phyloP scores from a whole-genome alignment of 1,140 invertebrate genomes.

The Pentalonia nigronervosa region DNA sequence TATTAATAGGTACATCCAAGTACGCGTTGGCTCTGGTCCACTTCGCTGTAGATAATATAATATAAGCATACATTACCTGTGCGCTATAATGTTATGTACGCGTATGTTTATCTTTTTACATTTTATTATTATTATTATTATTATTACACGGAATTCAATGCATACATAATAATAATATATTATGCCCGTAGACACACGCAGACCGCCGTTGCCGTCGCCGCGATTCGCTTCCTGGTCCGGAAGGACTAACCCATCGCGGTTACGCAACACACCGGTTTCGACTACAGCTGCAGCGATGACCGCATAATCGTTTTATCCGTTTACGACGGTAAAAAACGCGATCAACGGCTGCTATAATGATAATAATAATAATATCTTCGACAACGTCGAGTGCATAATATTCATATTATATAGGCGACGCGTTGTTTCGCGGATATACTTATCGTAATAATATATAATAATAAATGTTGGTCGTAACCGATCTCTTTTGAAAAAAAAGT shows the following conservation, averaged over 20 bases:
- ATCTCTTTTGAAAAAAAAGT: background rate
- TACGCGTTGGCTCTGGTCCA: background rate
- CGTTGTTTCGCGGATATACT: background rate
- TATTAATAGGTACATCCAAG: background rate
- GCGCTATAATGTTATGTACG: background rate
- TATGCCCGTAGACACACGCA: background rate
- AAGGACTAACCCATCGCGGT: slow-evolving; percentile 35
- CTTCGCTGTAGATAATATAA: background rate
- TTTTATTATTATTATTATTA: background rate
- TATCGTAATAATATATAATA: background rate
- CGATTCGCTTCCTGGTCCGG: slow-evolving; percentile 27
- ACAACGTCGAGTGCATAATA: background rate
- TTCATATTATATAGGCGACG: background rate
- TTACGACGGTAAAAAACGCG: background rate
- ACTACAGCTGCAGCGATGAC: background rate
- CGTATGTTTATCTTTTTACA: background rate
- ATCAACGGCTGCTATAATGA: background rate
- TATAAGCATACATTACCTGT: background rate
- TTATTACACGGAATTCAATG: background rate
- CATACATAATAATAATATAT: background rate
- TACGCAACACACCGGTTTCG: slow-evolving; percentile 16
- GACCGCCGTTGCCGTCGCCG: background rate
- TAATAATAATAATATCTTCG: background rate
- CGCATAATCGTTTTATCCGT: slow-evolving; percentile 16
- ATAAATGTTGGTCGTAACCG: background rate